Percentiles rank a stretch among this genome's conserved stretches.
phyloP scores from a whole-genome alignment of 1,140 invertebrate genomes.

The Lordiphosa clarofinis region DNA sequence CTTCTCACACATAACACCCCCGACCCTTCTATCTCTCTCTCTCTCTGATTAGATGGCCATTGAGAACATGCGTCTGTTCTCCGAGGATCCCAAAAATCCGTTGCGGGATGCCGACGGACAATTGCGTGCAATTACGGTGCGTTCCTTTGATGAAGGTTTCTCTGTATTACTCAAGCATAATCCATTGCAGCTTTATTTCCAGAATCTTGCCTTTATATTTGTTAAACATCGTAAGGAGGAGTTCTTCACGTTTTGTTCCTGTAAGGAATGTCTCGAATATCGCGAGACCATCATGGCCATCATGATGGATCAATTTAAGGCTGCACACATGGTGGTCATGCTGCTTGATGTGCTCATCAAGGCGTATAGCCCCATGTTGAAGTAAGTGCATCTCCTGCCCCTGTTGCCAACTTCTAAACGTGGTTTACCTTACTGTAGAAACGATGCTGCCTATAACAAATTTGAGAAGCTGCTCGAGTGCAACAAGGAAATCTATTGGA shows the following conservation, averaged over 20 bases:
- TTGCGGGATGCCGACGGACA: slow-evolving; percentile 60
- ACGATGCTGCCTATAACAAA: slow-evolving; percentile 76
- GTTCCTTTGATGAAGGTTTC: slow-evolving; percentile 9
- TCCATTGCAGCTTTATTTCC: slow-evolving; percentile 68
- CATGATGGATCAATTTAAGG: slow-evolving; percentile 78
- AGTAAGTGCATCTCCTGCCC: slow-evolving; percentile 37
- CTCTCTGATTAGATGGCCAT: slow-evolving; percentile 49
- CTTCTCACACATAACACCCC: neutral
- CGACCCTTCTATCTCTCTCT: too few relatives aligned
- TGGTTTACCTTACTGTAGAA: slow-evolving; percentile 39
- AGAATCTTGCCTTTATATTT: slow-evolving; percentile 78
- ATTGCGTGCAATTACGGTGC: slow-evolving; percentile 72
- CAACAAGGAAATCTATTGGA: slow-evolving; percentile 78
- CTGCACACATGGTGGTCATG: slow-evolving; percentile 77
- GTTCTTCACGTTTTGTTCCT: slow-evolving; percentile 78
- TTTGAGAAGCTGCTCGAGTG: slow-evolving; percentile 75
- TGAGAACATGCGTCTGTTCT: slow-evolving; percentile 66
- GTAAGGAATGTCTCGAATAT: slow-evolving; percentile 78
- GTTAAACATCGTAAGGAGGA: slow-evolving; percentile 70
- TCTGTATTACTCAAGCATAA: slow-evolving; percentile 42
- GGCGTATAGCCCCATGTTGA: slow-evolving; percentile 73
- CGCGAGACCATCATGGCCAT: slow-evolving; percentile 76
- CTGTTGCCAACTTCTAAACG: neutral
- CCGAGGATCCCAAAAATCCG: slow-evolving; percentile 66
- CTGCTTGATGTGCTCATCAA: slow-evolving; percentile 73